Conservation (phyloP, 1,140 invertebrate genomes). For the Geopemphigus sp. region DNA sequence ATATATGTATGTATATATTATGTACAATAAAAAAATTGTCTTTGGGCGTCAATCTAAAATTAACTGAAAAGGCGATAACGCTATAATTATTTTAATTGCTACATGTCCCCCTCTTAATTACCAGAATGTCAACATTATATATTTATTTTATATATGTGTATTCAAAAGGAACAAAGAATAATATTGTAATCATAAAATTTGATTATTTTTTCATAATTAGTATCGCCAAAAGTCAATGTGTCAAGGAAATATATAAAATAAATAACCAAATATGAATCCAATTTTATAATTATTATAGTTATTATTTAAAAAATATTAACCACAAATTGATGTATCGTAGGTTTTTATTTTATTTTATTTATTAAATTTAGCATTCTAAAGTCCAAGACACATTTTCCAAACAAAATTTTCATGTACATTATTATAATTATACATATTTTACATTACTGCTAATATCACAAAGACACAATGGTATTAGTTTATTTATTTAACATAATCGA, state of each 20-base stretch:
- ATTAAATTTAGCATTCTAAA: neutral
- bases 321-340: too few relatives aligned
- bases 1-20: neutral
- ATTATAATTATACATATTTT: too few relatives aligned
- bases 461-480: too few relatives aligned
- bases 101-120: neutral
- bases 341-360: too few relatives aligned
- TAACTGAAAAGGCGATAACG: constrained; percentile 10
- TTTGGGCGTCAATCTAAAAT: neutral
- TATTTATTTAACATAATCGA: neutral
- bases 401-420: neutral
- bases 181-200: neutral
- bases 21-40: constrained; percentile 14
- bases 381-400: constrained; percentile 4
- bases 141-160: too few relatives aligned
- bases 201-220: neutral
- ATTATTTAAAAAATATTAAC: neutral
- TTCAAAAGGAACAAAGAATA: constrained; percentile 17
- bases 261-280: neutral
- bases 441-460: too few relatives aligned
- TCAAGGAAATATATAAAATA: constrained; percentile 13
- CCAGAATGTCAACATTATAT: neutral
- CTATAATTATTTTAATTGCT: constrained; percentile 36
- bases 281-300: neutral
- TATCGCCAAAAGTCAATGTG: constrained; percentile 7